Evolutionary conservation across 2,888 invertebrate genomes (phyloP).

Genomic region (Chloromyia formosa): DNA sequence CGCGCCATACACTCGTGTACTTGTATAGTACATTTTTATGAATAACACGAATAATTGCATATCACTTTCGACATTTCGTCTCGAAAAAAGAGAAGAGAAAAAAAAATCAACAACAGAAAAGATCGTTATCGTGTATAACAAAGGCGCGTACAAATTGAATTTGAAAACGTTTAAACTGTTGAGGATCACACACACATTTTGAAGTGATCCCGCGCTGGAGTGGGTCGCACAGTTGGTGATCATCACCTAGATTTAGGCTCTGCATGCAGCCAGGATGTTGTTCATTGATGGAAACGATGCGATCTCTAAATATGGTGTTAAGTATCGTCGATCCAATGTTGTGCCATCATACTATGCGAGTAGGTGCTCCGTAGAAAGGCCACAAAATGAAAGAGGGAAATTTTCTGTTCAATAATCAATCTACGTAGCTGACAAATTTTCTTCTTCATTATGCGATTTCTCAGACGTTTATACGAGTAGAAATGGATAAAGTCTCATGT

Average conservation of each 20-base stretch:
- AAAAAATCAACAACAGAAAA: no score
- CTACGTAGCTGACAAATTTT: conserved; percentile 36
- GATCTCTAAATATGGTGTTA: no score
- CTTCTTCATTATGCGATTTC: conserved; percentile 26
- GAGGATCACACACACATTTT: conserved; percentile 27
- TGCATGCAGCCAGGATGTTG: conserved; percentile 6
- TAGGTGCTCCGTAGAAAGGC: no score
- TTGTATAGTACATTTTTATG: neutral
- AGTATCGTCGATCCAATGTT: conserved; percentile 19
- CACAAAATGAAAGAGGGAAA: no score
- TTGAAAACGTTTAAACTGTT: conserved; percentile 36
- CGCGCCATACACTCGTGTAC: neutral
- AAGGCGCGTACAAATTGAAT: conserved; percentile 41
- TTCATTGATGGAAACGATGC: conserved; percentile 32
- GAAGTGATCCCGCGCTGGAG: conserved; percentile 34
- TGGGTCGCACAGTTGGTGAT: conserved; percentile 31
- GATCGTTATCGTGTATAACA: conserved; percentile 44
- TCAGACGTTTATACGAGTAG: neutral
- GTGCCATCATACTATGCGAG: neutral
- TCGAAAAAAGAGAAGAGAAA: no score
- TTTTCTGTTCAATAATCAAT: no score
- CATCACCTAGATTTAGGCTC: conserved; percentile 19
- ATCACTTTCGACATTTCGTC: conserved; percentile 40
- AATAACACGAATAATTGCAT: conserved; percentile 44
- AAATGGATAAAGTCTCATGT: no score